phyloP scores from a whole-genome alignment of 64 coral and sea anemone species.

The Porites australiensis region DNA sequence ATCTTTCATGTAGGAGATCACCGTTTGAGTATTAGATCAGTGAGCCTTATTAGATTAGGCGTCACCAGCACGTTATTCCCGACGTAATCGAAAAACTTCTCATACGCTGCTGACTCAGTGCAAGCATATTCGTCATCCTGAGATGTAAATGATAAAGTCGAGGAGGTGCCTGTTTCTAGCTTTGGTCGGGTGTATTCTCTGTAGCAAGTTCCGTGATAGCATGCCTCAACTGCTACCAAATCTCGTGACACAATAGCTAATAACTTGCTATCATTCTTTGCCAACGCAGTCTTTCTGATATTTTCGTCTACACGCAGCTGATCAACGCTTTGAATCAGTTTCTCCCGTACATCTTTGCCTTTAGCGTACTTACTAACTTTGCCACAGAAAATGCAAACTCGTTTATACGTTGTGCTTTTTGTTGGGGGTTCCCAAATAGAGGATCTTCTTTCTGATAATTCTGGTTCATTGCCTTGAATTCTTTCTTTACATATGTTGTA shows the following conservation, averaged over 20 bases:
- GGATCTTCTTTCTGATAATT: too few relatives aligned
- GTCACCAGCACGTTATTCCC: too few relatives aligned
- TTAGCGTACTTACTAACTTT: slow-evolving; percentile 41
- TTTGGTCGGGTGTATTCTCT: slow-evolving; percentile 44
- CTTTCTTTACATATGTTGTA: too few relatives aligned
- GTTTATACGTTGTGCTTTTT: too few relatives aligned
- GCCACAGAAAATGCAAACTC: background rate
- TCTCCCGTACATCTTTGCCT: slow-evolving; percentile 36
- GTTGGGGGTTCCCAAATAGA: too few relatives aligned
- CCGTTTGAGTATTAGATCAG: too few relatives aligned
- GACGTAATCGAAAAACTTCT: too few relatives aligned
- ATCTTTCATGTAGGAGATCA: too few relatives aligned
- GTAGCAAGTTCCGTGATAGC: slow-evolving; percentile 69
- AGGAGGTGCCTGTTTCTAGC: background rate
- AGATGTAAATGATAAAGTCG: background rate
- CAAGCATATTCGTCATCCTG: background rate
- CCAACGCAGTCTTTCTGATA: slow-evolving; percentile 33
- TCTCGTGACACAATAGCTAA: slow-evolving; percentile 62
- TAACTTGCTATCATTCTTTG: slow-evolving; percentile 58
- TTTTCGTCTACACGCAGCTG: slow-evolving; percentile 54
- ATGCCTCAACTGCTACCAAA: slow-evolving; percentile 67
- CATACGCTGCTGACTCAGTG: too few relatives aligned
- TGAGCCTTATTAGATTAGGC: too few relatives aligned
- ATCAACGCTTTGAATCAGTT: slow-evolving; percentile 28
- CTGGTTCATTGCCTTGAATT: too few relatives aligned